Conservation (phyloP, 2,888 invertebrate genomes). For the Diarsia brunnea region DNA sequence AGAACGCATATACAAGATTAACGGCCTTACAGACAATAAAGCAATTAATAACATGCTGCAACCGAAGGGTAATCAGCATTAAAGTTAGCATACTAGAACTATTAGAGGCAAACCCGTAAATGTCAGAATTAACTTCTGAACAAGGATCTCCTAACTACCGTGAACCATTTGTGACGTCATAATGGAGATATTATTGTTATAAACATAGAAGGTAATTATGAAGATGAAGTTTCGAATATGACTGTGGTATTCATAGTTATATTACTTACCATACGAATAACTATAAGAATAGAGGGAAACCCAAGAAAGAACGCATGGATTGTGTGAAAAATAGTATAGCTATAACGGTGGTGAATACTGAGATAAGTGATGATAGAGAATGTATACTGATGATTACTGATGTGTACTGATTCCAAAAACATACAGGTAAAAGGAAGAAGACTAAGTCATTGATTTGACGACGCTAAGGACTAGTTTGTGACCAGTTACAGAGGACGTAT, state of each 20-base stretch:
- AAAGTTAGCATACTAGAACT: slow-evolving; percentile 54
- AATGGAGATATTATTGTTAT: background rate
- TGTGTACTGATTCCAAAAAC: background rate
- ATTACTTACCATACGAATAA: too few relatives aligned
- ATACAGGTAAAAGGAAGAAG: background rate
- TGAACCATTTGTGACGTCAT: slow-evolving; percentile 13
- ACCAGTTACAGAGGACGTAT: background rate
- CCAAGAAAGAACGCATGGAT: background rate
- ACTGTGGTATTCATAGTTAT: background rate
- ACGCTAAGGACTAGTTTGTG: too few relatives aligned
- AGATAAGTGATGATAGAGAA: background rate
- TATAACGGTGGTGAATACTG: too few relatives aligned
- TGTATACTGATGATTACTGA: too few relatives aligned
- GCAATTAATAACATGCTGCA: slow-evolving; percentile 50
- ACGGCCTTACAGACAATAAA: slow-evolving; percentile 50
- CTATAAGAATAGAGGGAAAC: background rate
- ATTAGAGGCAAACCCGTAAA: slow-evolving; percentile 47
- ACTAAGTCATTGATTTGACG: rapidly evolving
- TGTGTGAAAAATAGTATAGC: background rate
- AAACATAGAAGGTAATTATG: background rate
- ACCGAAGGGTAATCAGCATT: slow-evolving; percentile 55
- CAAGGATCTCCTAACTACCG: slow-evolving; percentile 36
- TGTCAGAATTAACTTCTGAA: slow-evolving; percentile 51
- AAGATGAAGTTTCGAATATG: too few relatives aligned
- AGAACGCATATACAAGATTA: slow-evolving; percentile 49